phyloP scores from a whole-genome alignment of 2,113 vertebrate genomes.

The Brachyhypopomus occidentalis region DNA sequence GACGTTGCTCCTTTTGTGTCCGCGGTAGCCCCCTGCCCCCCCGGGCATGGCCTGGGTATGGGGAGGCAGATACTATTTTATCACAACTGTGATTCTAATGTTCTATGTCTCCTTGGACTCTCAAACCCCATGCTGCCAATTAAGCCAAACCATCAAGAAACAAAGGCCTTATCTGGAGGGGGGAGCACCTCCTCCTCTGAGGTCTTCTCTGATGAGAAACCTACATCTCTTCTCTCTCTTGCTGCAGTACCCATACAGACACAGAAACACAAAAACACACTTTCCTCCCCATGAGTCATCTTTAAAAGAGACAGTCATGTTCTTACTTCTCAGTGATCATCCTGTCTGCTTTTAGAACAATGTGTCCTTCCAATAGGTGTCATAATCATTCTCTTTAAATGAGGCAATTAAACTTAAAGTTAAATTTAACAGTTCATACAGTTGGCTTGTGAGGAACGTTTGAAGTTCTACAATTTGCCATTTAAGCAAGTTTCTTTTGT shows the following conservation, averaged over 20 bases:
- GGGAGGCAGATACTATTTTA: constrained; percentile 80
- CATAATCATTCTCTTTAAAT: constrained; percentile 11
- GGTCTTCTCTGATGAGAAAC: constrained; percentile 86
- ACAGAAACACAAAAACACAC: too few species aligned
- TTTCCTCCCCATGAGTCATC: too few species aligned
- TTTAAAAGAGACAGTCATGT: too few species aligned
- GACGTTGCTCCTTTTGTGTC: constrained; percentile 79
- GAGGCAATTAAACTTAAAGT: not conserved
- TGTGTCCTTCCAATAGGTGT: constrained; percentile 70
- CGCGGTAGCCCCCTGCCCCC: constrained; percentile 74
- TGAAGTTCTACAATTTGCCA: not conserved
- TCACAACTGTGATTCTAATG: constrained; percentile 88
- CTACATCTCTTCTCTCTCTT: constrained; percentile 57
- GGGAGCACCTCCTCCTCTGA: constrained; percentile 86
- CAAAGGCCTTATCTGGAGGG: constrained; percentile 86
- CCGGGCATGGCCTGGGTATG: constrained; percentile 38
- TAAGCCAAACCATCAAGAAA: constrained; percentile 91
- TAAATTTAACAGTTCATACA: not conserved
- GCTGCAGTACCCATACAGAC: too few species aligned
- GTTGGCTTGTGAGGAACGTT: constrained; percentile 1
- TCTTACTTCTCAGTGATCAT: constrained; percentile 47
- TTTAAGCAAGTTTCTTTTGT: not conserved
- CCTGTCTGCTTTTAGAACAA: constrained; percentile 78
- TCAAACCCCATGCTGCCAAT: constrained; percentile 62
- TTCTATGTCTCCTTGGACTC: constrained; percentile 86